These are phyloP conservation scores for Keiferia lycopersicella DNA, from an alignment of 2,888 invertebrate species.

Conservation along the genomic window DNA sequence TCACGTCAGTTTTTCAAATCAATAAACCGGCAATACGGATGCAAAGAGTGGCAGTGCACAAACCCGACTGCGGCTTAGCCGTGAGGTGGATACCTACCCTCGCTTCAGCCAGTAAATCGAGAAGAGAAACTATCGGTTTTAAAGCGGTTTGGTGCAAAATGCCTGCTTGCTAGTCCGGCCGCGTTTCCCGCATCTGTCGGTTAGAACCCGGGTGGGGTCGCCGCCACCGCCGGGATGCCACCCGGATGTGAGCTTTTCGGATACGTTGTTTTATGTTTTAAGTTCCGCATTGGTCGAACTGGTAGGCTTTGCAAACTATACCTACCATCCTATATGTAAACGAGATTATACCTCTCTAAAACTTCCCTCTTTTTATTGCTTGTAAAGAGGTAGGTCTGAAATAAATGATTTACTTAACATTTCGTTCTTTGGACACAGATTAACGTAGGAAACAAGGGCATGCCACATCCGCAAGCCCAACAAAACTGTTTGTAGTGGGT, in stretches of 20 bases:
- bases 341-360: too few species aligned
- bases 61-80: slow-evolving; percentile 45
- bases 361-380: too few species aligned
- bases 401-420: too few species aligned
- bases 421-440: too few species aligned
- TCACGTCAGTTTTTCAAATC: slow-evolving; percentile 40
- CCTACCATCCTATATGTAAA: neutral
- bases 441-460: too few species aligned
- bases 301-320: slow-evolving; percentile 6
- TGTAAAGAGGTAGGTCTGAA: too few species aligned
- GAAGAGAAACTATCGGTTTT: slow-evolving; percentile 68
- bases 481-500: neutral
- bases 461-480: neutral
- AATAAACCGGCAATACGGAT: slow-evolving; percentile 47
- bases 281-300: neutral
- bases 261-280: neutral
- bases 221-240: neutral
- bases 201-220: neutral
- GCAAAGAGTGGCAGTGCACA: slow-evolving; percentile 39
- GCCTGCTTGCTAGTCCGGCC: slow-evolving; percentile 67
- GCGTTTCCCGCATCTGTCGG: slow-evolving; percentile 46
- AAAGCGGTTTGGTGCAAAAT: slow-evolving; percentile 55
- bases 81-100: slow-evolving; percentile 51
- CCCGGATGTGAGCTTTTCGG: slow-evolving; percentile 34
- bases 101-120: slow-evolving; percentile 57